These are phyloP conservation scores for Tuberolachnus salignus DNA, from an alignment of 2,888 invertebrate genomes.

Conservation along the genomic window DNA sequence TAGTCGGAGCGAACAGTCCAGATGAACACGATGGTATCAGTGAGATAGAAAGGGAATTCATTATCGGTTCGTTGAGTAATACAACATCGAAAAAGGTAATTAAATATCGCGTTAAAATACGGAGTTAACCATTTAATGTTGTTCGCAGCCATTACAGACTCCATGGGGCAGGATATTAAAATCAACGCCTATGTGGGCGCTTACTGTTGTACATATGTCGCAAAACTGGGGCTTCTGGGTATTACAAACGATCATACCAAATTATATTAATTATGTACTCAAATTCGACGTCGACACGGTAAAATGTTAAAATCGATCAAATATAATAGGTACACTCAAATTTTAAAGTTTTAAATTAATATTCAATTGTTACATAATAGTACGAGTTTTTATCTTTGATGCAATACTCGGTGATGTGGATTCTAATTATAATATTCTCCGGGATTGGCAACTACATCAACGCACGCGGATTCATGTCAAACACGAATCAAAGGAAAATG, in stretches of 20 bases:
- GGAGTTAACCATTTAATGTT: not conserved
- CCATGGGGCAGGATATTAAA: constrained; percentile 77
- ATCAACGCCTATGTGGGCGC: constrained; percentile 73
- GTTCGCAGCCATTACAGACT: constrained; percentile 66
- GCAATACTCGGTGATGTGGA: constrained; percentile 77
- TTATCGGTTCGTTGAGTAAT: constrained; percentile 63
- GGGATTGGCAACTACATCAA: constrained; percentile 70
- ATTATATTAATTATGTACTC: constrained; percentile 77
- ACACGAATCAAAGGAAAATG: constrained; percentile 70
- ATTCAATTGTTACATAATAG: constrained; percentile 62
- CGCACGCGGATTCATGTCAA: constrained; percentile 65
- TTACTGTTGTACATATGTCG: constrained; percentile 74
- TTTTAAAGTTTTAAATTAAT: too few relatives aligned
- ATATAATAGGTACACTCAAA: too few relatives aligned
- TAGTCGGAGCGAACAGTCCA: constrained; percentile 73
- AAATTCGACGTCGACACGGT: constrained; percentile 75
- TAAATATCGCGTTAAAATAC: not conserved
- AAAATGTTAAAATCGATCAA: constrained; percentile 60
- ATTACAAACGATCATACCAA: constrained; percentile 79
- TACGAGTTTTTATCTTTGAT: constrained; percentile 74
- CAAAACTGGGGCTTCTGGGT: constrained; percentile 87
- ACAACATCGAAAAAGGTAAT: constrained; percentile 52
- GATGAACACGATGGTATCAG: constrained; percentile 68
- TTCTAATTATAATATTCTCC: constrained; percentile 75
- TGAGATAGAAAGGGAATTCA: constrained; percentile 70